A percentile compares a stretch with the other conserved stretches of the same genome.
phyloP scores from a whole-genome alignment of 2,113 vertebrate species.

The Martes martes region DNA sequence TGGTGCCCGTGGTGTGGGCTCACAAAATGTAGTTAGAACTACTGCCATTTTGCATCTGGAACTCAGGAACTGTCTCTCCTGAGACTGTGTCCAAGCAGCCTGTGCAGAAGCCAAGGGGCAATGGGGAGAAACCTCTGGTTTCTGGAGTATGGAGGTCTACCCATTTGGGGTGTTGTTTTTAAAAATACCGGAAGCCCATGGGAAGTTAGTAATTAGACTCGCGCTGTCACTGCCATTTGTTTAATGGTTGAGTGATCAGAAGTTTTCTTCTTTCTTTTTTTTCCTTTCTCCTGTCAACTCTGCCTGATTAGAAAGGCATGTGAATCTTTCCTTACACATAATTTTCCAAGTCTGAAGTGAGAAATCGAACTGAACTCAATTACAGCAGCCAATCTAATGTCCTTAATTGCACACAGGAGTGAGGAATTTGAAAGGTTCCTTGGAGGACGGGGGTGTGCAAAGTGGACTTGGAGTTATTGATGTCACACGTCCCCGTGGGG shows the following conservation, averaged over 20 bases:
- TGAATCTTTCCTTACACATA: slow-evolving; percentile 80
- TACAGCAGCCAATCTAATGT: slow-evolving; percentile 76
- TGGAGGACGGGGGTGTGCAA: not conserved
- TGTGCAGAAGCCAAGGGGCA: not conserved
- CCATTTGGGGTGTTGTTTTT: slow-evolving; percentile 64
- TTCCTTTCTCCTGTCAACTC: slow-evolving; percentile 72
- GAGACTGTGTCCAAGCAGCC: not conserved
- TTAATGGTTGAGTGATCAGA: slow-evolving; percentile 83
- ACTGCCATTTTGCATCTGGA: not conserved
- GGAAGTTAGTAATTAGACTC: slow-evolving; percentile 78
- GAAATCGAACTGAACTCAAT: slow-evolving; percentile 83
- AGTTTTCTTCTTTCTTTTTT: slow-evolving; percentile 58
- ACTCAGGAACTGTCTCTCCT: not conserved
- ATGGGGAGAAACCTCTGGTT: not conserved
- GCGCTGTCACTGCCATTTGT: slow-evolving; percentile 63
- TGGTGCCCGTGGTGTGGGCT: not conserved
- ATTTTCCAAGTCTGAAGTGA: slow-evolving; percentile 81
- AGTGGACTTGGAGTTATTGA: not conserved
- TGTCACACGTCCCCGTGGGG: not conserved
- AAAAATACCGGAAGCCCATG: slow-evolving; percentile 72
- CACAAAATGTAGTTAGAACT: not conserved
- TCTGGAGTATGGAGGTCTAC: not conserved
- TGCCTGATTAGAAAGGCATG: slow-evolving; percentile 78
- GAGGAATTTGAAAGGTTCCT: slow-evolving; percentile 70
- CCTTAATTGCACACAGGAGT: slow-evolving; percentile 77